phyloP scores from a whole-genome alignment of 1,140 invertebrate species.

The Bradysia coprophila region DNA sequence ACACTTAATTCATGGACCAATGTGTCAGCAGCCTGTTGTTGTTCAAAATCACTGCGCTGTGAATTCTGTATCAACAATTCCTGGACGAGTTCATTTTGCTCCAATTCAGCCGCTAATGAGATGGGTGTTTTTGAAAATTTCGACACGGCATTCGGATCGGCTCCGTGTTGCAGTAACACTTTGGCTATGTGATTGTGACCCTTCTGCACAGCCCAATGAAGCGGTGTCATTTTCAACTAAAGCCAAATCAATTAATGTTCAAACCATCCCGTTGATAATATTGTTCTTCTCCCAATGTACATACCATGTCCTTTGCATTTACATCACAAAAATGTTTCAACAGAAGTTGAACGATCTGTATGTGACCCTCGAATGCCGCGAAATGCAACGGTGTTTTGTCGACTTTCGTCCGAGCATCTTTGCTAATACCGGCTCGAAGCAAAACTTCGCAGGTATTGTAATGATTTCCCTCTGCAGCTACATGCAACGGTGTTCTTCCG shows the following conservation, averaged over 20 bases:
- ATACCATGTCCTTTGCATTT: conserved; percentile 69
- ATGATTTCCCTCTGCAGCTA: conserved; percentile 70
- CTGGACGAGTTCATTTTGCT: conserved; percentile 14
- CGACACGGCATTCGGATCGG: conserved; percentile 42
- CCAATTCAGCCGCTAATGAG: conserved; percentile 39
- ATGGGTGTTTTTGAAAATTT: conserved; percentile 75
- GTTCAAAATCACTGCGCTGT: neutral
- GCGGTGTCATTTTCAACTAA: conserved; percentile 77
- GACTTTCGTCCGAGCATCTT: conserved; percentile 81
- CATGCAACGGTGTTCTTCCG: conserved; percentile 75
- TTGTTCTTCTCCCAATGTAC: conserved; percentile 2
- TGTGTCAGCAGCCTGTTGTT: neutral
- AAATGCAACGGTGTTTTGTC: conserved; percentile 79
- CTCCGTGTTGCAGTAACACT: conserved; percentile 50
- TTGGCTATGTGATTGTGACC: conserved; percentile 51
- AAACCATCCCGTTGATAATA: conserved; percentile 4
- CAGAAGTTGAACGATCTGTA: conserved; percentile 54
- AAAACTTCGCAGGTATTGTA: conserved; percentile 63
- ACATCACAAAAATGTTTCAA: conserved; percentile 60
- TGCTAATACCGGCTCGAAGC: conserved; percentile 63
- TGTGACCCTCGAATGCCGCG: conserved; percentile 70
- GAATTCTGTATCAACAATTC: conserved; percentile 8
- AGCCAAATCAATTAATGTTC: conserved; percentile 4
- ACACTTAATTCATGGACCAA: neutral
- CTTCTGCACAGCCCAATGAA: conserved; percentile 87